Evolutionary conservation across 2,888 invertebrate species (phyloP), one percentile per base, ranked within the genome.

Genomic region (Clivina fossor): DNA sequence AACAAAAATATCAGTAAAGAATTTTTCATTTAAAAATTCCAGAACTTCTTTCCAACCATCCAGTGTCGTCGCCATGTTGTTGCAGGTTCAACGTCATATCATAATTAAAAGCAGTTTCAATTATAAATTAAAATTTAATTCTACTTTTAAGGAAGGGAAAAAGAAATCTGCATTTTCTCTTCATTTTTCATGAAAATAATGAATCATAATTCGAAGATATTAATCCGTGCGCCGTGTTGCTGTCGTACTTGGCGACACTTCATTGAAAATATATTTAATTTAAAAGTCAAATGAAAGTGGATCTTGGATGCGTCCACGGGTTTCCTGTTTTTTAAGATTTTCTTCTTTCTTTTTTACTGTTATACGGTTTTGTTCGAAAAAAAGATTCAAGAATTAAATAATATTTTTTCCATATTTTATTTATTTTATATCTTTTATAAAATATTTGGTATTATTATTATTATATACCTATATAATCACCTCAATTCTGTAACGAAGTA

Each of bases 231-330:
- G n/a, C n/a, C n/a, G n/a, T n/a, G n/a, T n/a, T n/a, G n/a, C n/a
- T n/a, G n/a, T n/a, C n/a, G n/a, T n/a, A n/a, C n/a, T n/a, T 44
- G 24, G 32, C 28, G 44, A 44, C 44, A 44, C 44, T 44, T 44
- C 44, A 44, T 44, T 44, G 44, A 44, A 44, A 30, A 44, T 44
- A 44, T 44, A 44, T 44, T 44, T 44, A 44, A 44, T 44, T 44
- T 44, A 20, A 44, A 44, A 44, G 44, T 30, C 44, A 44, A 44
- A 44, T 44, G 28, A n/a, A n/a, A n/a, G n/a, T n/a, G n/a, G n/a
- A n/a, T n/a, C n/a, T n/a, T n/a, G n/a, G n/a, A 43, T 26, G 43
- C 22, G 26, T 28, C 19, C 19, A 11, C n/a, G n/a, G n/a, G n/a
- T n/a, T n/a, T n/a, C n/a, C 30, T 30, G 44, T 28, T 44, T 44